Conservation (phyloP, 2,888 invertebrate species). For the Pristionchus fissidentatus region DNA sequence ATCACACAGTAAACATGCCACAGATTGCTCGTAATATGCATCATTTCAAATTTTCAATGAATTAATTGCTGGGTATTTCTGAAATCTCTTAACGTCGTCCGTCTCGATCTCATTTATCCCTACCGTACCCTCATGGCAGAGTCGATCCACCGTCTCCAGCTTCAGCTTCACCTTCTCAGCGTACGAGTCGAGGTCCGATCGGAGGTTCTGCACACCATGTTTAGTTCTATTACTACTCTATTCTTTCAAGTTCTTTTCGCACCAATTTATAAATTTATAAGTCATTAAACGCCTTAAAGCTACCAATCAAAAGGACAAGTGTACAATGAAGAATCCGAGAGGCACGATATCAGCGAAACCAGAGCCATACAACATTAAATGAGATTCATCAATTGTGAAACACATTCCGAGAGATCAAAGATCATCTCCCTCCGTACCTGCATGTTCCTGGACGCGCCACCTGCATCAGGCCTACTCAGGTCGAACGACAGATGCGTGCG, state of each 20-base stretch:
- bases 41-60: neutral
- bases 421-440: constrained; percentile 49
- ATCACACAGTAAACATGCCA: too few species aligned
- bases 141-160: constrained; percentile 61
- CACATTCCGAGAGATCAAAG: neutral
- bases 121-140: constrained; percentile 55
- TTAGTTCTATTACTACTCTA: neutral
- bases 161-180: constrained; percentile 57
- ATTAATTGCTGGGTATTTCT: neutral
- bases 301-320: neutral
- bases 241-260: neutral
- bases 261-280: neutral
- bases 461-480: constrained; percentile 56
- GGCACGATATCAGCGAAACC: neutral
- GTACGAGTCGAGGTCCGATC: constrained; percentile 63
- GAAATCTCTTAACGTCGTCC: neutral
- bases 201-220: constrained; percentile 54
- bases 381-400: neutral
- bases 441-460: constrained; percentile 57
- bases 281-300: neutral
- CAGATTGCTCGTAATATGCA: too few species aligned
- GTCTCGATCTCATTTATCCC: neutral
- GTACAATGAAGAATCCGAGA: neutral
- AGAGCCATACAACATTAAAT: neutral
- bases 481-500: constrained; percentile 58